Conservation (phyloP, 2,888 invertebrate genomes). For the Cataglyphis albicans region DNA sequence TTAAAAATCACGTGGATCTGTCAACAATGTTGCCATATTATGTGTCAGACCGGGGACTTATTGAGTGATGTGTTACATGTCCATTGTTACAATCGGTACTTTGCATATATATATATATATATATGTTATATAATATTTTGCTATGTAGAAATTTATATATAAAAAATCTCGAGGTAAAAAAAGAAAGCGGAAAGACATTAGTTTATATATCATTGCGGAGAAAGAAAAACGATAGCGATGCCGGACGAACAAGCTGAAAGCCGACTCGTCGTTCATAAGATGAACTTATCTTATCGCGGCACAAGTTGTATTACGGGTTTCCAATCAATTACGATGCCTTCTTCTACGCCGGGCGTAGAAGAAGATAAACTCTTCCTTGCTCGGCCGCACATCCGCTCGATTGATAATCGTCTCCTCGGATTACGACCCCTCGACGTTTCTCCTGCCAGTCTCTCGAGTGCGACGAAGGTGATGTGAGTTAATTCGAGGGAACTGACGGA, state of each 20-base stretch:
- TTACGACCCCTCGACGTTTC: constrained; percentile 21
- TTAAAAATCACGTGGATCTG: too few species aligned
- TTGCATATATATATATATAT: too few species aligned
- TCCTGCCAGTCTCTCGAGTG: constrained; percentile 38
- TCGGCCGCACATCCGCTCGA: constrained; percentile 19
- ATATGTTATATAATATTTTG: too few species aligned
- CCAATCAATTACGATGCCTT: constrained; percentile 46
- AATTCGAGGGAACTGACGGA: constrained; percentile 52
- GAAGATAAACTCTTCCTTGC: constrained; percentile 28
- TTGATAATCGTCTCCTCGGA: constrained; percentile 60
- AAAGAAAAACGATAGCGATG: too few species aligned
- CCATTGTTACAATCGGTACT: too few species aligned
- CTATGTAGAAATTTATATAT: background rate
- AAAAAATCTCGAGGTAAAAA: background rate
- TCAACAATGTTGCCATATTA: too few species aligned
- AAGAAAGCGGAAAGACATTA: background rate
- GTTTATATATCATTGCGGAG: background rate
- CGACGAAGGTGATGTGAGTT: constrained; percentile 36
- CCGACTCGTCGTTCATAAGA: background rate
- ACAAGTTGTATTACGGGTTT: constrained; percentile 28
- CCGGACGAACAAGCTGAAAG: background rate
- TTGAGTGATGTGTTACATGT: too few species aligned
- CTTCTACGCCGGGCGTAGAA: background rate
- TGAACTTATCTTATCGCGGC: constrained; percentile 12
- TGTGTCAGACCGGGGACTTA: too few species aligned